These are phyloP conservation scores for Drosophila cardini DNA, from an alignment of 1,140 invertebrate species.

Conservation along the genomic window DNA sequence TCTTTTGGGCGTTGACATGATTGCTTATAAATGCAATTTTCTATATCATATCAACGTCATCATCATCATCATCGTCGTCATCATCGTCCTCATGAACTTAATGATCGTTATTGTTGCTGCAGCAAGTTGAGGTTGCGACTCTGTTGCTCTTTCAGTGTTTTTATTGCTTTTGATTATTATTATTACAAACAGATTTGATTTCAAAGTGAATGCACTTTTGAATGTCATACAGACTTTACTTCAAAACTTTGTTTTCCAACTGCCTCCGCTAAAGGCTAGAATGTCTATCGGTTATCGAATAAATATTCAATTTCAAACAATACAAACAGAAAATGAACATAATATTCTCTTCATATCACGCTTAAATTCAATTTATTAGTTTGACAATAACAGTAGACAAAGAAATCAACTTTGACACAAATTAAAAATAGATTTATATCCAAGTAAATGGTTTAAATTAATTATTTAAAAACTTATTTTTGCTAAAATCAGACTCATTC, in stretches of 20 bases:
- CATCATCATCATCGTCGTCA: constrained; percentile 7
- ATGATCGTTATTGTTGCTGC: background rate
- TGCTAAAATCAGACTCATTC: no score
- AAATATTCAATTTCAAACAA: constrained; percentile 25
- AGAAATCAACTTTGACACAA: background rate
- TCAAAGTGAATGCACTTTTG: constrained; percentile 62
- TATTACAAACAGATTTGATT: constrained; percentile 78
- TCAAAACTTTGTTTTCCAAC: constrained; percentile 5
- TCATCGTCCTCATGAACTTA: background rate
- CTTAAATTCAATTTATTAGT: background rate
- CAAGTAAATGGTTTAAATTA: no score
- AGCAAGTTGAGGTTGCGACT: constrained; percentile 5
- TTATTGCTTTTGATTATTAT: constrained; percentile 76
- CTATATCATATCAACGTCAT: constrained; percentile 65
- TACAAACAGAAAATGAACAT: constrained; percentile 28
- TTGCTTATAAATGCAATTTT: constrained; percentile 82
- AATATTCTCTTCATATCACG: background rate
- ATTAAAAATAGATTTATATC: background rate
- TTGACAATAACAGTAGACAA: background rate
- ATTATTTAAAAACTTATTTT: no score
- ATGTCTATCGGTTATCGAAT: constrained; percentile 19
- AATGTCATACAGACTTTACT: constrained; percentile 34
- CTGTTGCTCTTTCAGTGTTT: constrained; percentile 19
- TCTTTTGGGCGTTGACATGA: constrained; percentile 73
- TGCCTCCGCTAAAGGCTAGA: constrained; percentile 18